These are phyloP conservation scores for Strigops habroptila DNA, from an alignment of 2,113 vertebrate species.

Conservation along the genomic window DNA sequence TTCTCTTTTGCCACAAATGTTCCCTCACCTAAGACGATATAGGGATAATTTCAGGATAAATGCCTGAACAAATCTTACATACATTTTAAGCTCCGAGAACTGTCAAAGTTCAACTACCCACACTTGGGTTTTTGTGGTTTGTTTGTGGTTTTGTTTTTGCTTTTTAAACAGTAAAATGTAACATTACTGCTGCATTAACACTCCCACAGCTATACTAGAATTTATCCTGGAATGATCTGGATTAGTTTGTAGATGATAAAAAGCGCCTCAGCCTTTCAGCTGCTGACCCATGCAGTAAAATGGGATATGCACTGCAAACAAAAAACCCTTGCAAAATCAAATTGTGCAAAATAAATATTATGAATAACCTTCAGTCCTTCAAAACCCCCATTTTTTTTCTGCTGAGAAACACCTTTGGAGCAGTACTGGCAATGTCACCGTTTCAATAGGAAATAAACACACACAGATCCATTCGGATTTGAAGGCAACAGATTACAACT, in stretches of 20 bases:
- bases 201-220: neutral
- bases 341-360: neutral
- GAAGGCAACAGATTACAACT: neutral
- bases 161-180: neutral
- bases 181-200: neutral
- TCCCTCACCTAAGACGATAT: neutral
- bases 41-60: neutral
- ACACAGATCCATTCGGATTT: neutral
- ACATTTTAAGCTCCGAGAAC: neutral
- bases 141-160: neutral
- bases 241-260: neutral
- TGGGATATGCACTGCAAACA: neutral
- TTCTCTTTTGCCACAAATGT: neutral
- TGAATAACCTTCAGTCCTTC: neutral
- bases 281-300: neutral
- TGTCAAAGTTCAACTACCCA: neutral
- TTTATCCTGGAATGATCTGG: neutral
- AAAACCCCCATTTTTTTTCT: neutral
- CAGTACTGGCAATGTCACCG: neutral
- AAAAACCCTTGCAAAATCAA: neutral
- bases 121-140: neutral
- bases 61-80: neutral
- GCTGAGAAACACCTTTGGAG: neutral
- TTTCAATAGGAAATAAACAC: neutral
- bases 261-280: neutral